A percentile compares a stretch with the other conserved stretches of the same genome.
These are phyloP conservation scores for Echinometra lucunter DNA, from an alignment of 53 echinoderm and acorn worm genomes.

Conservation along the genomic window DNA sequence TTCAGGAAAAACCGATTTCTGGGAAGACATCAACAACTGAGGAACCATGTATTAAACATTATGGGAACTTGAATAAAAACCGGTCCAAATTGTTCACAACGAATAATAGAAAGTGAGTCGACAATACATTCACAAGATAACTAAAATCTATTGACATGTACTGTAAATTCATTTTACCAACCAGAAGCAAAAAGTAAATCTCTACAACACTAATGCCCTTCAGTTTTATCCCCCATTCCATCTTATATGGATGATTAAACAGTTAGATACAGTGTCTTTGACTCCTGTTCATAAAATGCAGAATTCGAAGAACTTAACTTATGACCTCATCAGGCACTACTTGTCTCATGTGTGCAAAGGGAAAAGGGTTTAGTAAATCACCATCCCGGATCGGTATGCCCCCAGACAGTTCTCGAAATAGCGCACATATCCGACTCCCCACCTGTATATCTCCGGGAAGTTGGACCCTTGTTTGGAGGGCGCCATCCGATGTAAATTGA, in stretches of 20 bases:
- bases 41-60: background rate
- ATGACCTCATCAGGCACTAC: background rate
- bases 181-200: too few species aligned
- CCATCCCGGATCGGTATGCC: background rate
- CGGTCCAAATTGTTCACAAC: too few species aligned
- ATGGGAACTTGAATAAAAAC: too few species aligned
- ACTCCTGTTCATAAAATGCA: background rate
- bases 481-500: conserved; percentile 22
- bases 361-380: background rate
- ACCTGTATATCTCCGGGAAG: conserved; percentile 12
- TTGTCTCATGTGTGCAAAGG: background rate
- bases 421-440: background rate
- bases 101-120: too few species aligned
- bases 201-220: too few species aligned
- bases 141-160: too few species aligned
- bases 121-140: too few species aligned
- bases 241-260: background rate
- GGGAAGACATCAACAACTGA: background rate
- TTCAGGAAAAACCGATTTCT: background rate
- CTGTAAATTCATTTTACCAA: too few species aligned
- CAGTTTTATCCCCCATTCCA: background rate
- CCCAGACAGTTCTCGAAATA: background rate
- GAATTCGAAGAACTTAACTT: background rate
- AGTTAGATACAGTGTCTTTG: background rate
- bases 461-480: background rate